phyloP scores from a whole-genome alignment of 2,888 invertebrate species.

The Pheosia tremula region DNA sequence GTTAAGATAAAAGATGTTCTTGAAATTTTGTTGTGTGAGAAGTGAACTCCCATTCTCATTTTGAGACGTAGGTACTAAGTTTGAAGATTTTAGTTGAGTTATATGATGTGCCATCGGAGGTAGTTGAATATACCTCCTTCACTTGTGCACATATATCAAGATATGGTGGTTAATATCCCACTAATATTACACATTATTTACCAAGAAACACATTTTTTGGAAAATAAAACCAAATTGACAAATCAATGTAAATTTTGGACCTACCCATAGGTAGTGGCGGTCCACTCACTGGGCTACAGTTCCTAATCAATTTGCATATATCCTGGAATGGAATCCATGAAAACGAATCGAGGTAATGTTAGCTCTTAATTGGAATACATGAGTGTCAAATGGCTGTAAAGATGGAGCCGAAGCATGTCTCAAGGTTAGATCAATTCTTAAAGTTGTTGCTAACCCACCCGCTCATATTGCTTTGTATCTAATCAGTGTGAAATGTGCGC shows the following conservation, averaged over 20 bases:
- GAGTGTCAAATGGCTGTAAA: conserved; percentile 32
- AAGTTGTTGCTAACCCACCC: conserved; percentile 32
- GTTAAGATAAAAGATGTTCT: conserved; percentile 49
- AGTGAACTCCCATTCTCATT: conserved; percentile 8
- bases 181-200: no score
- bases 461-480: conserved; percentile 13
- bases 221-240: no score
- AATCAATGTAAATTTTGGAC: no score
- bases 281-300: conserved; percentile 7
- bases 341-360: conserved; percentile 40
- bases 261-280: neutral
- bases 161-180: no score
- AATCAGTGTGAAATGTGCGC: conserved; percentile 19
- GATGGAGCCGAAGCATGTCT: conserved; percentile 31
- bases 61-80: neutral
- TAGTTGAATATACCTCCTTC: no score
- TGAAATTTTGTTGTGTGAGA: conserved; percentile 37
- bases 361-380: conserved; percentile 28
- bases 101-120: neutral
- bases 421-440: conserved; percentile 53
- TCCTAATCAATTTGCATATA: conserved; percentile 23
- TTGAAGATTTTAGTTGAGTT: conserved; percentile 1
- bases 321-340: conserved; percentile 28
- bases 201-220: no score
- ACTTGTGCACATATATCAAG: no score